Conservation (phyloP, 2,797 vertebrate genomes). For the Salmo trutta region DNA sequence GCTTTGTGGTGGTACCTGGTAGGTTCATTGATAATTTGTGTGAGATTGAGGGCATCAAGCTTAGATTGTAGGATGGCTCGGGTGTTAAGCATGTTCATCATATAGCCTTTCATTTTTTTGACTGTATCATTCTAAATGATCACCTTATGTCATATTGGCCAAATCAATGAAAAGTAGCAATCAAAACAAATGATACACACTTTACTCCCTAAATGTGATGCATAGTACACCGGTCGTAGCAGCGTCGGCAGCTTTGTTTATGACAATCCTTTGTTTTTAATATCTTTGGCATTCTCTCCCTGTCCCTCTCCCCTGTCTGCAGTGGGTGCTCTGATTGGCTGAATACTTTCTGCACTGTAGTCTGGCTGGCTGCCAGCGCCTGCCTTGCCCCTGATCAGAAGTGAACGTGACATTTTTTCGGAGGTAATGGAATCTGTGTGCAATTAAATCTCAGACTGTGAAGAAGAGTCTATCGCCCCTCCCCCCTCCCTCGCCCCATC, state of each 20-base stretch:
- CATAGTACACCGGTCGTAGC: not conserved
- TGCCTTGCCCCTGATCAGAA: slow-evolving; percentile 89
- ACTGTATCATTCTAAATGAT: not conserved
- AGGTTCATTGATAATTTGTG: no score
- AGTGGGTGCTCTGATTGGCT: slow-evolving; percentile 80
- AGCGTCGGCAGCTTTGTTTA: slow-evolving; percentile 42
- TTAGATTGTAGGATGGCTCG: no score
- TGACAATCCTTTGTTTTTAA: slow-evolving; percentile 44
- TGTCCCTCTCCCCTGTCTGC: slow-evolving; percentile 66
- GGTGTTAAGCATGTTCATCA: not conserved
- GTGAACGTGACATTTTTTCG: slow-evolving; percentile 93
- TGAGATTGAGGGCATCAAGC: no score
- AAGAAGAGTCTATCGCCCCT: slow-evolving; percentile 80
- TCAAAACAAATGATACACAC: not conserved
- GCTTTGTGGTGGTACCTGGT: no score
- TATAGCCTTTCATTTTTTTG: not conserved
- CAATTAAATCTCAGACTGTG: slow-evolving; percentile 87
- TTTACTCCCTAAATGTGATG: not conserved
- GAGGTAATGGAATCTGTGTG: slow-evolving; percentile 92
- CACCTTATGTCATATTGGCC: not conserved
- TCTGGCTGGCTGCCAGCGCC: slow-evolving; percentile 85
- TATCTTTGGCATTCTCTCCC: slow-evolving; percentile 39
- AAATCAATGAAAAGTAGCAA: not conserved
- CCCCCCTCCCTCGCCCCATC: slow-evolving; percentile 52
- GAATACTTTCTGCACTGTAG: slow-evolving; percentile 82